Percentiles rank a stretch among this genome's conserved stretches.
phyloP scores from a whole-genome alignment of 1,140 invertebrate genomes.

The Zaprionus ghesquierei region DNA sequence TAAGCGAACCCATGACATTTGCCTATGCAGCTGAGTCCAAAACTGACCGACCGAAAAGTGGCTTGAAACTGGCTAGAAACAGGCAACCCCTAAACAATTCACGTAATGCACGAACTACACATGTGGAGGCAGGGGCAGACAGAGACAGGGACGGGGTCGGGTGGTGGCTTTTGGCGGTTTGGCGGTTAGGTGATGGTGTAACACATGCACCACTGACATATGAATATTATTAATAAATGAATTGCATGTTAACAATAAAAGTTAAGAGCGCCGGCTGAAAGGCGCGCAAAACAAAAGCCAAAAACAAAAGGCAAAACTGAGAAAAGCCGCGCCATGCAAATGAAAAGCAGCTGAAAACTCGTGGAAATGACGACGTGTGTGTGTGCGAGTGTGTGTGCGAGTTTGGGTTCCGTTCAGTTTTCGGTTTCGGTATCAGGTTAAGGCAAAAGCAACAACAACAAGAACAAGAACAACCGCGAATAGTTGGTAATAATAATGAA shows the following conservation, averaged over 20 bases:
- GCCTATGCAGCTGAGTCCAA: not conserved
- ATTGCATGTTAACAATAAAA: constrained; percentile 81
- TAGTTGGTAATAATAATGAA: constrained; percentile 80
- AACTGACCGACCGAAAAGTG: constrained; percentile 2
- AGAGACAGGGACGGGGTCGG: not conserved
- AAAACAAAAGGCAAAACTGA: constrained; percentile 36
- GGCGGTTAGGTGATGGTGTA: not conserved
- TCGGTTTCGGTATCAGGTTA: constrained; percentile 72
- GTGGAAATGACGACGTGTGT: constrained; percentile 50
- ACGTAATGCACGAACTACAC: not conserved
- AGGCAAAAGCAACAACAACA: constrained; percentile 42
- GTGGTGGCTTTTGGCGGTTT: not conserved
- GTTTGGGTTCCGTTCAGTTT: constrained; percentile 64
- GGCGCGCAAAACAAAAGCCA: constrained; percentile 40
- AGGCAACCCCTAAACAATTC: constrained; percentile 14
- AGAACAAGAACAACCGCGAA: constrained; percentile 52
- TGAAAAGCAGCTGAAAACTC: constrained; percentile 73
- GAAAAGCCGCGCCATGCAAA: constrained; percentile 50
- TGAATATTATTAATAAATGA: constrained; percentile 80
- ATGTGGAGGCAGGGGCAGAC: not conserved
- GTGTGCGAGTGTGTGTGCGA: constrained; percentile 4
- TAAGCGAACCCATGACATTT: too few species aligned
- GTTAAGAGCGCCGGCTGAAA: constrained; percentile 59
- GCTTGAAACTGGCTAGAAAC: not conserved
- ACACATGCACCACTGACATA: constrained; percentile 62